Evolutionary conservation across 2,888 invertebrate species (phyloP).

Genomic region (Catocala nupta): DNA sequence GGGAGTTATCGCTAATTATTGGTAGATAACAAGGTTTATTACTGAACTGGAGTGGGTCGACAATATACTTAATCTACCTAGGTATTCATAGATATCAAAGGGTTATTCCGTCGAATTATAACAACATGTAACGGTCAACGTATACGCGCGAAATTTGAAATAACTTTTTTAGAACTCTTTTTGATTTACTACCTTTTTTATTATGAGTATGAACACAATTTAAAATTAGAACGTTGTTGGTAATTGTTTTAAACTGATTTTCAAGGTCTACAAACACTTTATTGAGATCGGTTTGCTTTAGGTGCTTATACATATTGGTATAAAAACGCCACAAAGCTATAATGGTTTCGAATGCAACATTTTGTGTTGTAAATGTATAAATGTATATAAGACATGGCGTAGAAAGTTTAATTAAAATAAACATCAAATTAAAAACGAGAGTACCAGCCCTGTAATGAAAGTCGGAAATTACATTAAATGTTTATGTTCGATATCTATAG

Average conservation of each 20-base stretch:
- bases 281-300: too few relatives aligned
- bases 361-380: too few relatives aligned
- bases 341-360: too few relatives aligned
- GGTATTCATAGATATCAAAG: conserved; percentile 47
- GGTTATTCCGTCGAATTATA: conserved; percentile 30
- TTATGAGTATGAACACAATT: too few relatives aligned
- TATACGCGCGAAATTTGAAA: background rate
- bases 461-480: conserved; percentile 57
- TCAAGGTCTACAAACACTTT: too few relatives aligned
- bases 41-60: conserved; percentile 73
- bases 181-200: too few relatives aligned
- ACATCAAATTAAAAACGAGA: background rate
- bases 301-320: too few relatives aligned
- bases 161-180: background rate
- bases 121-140: background rate
- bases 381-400: too few relatives aligned
- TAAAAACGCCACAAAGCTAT: too few relatives aligned
- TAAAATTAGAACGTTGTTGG: too few relatives aligned
- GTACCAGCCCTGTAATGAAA: conserved; percentile 28
- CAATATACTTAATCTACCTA: conserved; percentile 64
- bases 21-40: conserved; percentile 81
- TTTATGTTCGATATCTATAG: conserved; percentile 65
- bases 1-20: conserved; percentile 85
- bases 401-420: too few relatives aligned
- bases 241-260: too few relatives aligned